phyloP scores from a whole-genome alignment of 2,113 vertebrate species.

The Lates calcarifer region DNA sequence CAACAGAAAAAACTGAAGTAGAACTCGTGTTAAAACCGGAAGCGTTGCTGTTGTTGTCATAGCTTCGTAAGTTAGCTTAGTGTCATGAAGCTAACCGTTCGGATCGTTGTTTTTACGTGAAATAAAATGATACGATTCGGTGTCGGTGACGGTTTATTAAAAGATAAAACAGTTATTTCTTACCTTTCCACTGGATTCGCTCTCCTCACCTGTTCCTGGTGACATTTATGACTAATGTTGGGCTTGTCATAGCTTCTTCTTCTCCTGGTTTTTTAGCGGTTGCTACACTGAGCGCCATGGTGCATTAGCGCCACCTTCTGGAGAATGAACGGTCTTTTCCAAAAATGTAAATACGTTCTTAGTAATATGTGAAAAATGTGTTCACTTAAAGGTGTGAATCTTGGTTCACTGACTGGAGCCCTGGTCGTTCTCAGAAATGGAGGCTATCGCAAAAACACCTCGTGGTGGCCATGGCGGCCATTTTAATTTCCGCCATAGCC shows the following conservation, averaged over 20 bases:
- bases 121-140: neutral
- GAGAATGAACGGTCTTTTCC: no score
- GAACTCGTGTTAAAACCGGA: neutral
- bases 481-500: no score
- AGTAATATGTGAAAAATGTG: no score
- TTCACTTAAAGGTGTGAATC: no score
- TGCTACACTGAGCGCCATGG: no score
- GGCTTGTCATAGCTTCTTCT: constrained; percentile 43
- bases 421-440: no score
- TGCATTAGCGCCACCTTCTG: no score
- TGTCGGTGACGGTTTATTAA: fast-evolving
- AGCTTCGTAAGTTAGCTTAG: constrained; percentile 25
- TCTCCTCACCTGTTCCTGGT: neutral
- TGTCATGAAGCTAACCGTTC: neutral
- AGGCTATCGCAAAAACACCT: no score
- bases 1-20: neutral
- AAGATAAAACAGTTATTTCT: neutral
- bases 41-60: constrained; percentile 27
- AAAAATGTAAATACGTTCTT: no score
- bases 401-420: no score
- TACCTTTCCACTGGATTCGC: constrained; percentile 20
- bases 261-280: no score
- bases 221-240: neutral
- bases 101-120: neutral
- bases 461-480: no score